Conservation (phyloP, 2,888 invertebrate genomes). For the Polymixis lichenea region DNA sequence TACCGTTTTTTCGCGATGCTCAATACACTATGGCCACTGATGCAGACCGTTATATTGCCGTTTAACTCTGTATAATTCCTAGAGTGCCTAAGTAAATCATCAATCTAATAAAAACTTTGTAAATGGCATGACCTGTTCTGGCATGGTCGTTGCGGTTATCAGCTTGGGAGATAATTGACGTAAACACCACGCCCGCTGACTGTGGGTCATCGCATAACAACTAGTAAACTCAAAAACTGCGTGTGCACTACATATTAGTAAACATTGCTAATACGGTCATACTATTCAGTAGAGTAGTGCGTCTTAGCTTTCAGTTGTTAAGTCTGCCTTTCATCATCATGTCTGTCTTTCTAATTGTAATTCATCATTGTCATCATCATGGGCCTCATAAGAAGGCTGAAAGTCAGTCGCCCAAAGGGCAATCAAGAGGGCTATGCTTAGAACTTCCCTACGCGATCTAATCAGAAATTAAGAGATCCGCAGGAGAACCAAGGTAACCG, state of each 20-base stretch:
- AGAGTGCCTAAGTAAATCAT: constrained; percentile 18
- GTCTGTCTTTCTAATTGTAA: background rate
- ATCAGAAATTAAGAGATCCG: too few species aligned
- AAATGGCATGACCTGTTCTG: constrained; percentile 50
- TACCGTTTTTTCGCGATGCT: constrained; percentile 12
- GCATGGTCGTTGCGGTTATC: constrained; percentile 58
- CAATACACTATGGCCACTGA: background rate
- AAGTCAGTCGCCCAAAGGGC: too few species aligned
- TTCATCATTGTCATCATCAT: background rate
- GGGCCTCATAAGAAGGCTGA: too few species aligned
- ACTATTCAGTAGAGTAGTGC: constrained; percentile 12
- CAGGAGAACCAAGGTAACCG: too few species aligned
- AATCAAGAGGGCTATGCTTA: too few species aligned
- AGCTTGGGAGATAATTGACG: constrained; percentile 54
- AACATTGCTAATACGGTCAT: constrained; percentile 24
- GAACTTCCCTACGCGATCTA: too few species aligned
- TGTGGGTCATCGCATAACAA: constrained; percentile 44
- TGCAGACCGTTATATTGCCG: constrained; percentile 3
- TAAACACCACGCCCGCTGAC: constrained; percentile 50
- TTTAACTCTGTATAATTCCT: constrained; percentile 21
- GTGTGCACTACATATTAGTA: constrained; percentile 34
- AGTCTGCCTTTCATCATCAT: background rate
- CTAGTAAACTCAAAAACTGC: constrained; percentile 12
- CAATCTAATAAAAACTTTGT: constrained; percentile 50
- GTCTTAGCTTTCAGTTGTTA: constrained; percentile 4